These are phyloP conservation scores for Eristalis intricaria DNA, from an alignment of 2,888 invertebrate species.

Conservation along the genomic window DNA sequence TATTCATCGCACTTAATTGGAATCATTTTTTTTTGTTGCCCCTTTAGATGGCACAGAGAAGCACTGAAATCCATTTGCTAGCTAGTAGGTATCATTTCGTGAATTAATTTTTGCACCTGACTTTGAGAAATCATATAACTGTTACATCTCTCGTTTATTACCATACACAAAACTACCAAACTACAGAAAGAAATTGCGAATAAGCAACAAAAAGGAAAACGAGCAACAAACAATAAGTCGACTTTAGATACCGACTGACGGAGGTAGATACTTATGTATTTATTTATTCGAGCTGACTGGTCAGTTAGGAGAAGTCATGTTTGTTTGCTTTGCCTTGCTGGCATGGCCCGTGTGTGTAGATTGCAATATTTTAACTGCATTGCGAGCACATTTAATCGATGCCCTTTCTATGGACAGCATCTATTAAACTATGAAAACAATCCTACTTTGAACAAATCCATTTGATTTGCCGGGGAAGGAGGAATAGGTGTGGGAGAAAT, in stretches of 20 bases:
- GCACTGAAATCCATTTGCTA: not conserved
- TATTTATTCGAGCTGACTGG: not conserved
- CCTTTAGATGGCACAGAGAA: not conserved
- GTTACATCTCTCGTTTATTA: slow-evolving; percentile 28
- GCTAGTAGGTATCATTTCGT: no score
- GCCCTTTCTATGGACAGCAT: no score
- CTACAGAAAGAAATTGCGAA: slow-evolving; percentile 31
- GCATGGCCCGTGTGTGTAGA: not conserved
- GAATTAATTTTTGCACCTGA: slow-evolving; percentile 21
- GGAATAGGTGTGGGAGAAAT: not conserved
- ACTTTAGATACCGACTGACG: not conserved
- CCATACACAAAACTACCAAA: slow-evolving; percentile 5
- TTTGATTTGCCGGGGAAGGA: no score
- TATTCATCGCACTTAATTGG: not conserved
- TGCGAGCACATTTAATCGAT: no score
- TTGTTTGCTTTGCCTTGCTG: not conserved
- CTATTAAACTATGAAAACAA: no score
- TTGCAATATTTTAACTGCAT: no score
- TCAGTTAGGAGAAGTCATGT: not conserved
- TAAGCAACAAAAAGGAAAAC: slow-evolving; percentile 1
- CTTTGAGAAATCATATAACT: slow-evolving; percentile 31
- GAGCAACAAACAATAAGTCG: slow-evolving; percentile 1
- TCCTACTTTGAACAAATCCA: no score
- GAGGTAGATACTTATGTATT: not conserved
- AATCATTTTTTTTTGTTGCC: not conserved